Evolutionary conservation across 2,797 vertebrate species (phyloP).

Genomic region (Crenuchus spilurus): DNA sequence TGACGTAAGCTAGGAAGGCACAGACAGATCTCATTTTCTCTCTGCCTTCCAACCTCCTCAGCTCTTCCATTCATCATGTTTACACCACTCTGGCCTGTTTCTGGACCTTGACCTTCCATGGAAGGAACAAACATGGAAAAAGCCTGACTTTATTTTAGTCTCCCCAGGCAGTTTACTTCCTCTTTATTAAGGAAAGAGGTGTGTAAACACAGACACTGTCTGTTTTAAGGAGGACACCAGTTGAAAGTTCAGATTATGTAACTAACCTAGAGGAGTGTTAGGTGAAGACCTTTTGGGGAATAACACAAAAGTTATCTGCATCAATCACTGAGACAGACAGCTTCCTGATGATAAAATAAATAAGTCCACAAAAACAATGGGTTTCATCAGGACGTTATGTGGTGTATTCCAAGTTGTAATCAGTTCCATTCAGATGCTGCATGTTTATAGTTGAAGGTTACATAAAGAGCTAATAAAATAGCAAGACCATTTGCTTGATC

Average conservation of each 20-base stretch:
- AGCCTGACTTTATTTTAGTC: conserved; percentile 42
- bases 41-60: conserved; percentile 24
- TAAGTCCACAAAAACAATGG: neutral
- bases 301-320: neutral
- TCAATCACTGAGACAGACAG: neutral
- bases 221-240: conserved; percentile 21
- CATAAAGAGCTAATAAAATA: neutral
- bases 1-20: conserved; percentile 3
- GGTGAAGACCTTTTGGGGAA: conserved; percentile 17
- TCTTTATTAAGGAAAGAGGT: conserved; percentile 52
- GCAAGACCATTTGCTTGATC: neutral
- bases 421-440: neutral
- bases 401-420: neutral
- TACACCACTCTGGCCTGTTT: conserved; percentile 34
- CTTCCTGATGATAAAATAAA: conserved; percentile 23
- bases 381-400: neutral
- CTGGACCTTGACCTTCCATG: conserved; percentile 4
- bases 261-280: neutral
- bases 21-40: conserved; percentile 27
- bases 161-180: conserved; percentile 34
- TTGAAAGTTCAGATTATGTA: conserved; percentile 34
- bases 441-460: neutral
- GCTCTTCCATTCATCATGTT: conserved; percentile 44
- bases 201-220: conserved; percentile 49
- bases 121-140: conserved; percentile 54